These are phyloP conservation scores for Hedychridium roseum DNA, from an alignment of 2,888 invertebrate genomes.

Conservation along the genomic window DNA sequence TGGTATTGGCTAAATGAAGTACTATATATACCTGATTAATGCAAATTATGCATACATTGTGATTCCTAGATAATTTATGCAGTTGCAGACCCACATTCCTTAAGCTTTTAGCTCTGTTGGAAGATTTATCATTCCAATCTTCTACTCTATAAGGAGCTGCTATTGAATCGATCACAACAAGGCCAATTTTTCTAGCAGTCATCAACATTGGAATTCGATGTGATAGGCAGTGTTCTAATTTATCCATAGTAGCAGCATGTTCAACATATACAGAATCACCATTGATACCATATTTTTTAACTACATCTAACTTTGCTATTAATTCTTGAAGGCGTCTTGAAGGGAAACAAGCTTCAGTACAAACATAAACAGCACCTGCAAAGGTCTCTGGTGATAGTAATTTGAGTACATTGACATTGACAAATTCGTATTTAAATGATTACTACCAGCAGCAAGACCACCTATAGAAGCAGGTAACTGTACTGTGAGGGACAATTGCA, in stretches of 20 bases:
- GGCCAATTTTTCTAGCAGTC: slow-evolving; percentile 65
- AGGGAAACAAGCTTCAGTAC: slow-evolving; percentile 83
- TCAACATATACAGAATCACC: slow-evolving; percentile 73
- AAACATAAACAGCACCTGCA: slow-evolving; percentile 74
- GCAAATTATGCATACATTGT: slow-evolving; percentile 71
- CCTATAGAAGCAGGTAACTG: slow-evolving; percentile 68
- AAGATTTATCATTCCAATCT: slow-evolving; percentile 65
- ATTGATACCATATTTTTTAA: slow-evolving; percentile 51
- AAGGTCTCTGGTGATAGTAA: neutral
- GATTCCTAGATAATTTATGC: slow-evolving; percentile 66
- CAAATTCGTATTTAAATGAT: slow-evolving; percentile 7
- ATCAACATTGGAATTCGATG: slow-evolving; percentile 68
- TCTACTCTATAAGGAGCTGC: slow-evolving; percentile 74
- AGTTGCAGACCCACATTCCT: slow-evolving; percentile 68
- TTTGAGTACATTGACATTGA: neutral
- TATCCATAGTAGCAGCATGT: slow-evolving; percentile 69
- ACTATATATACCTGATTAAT: slow-evolving; percentile 83
- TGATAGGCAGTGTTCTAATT: slow-evolving; percentile 67
- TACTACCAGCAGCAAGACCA: slow-evolving; percentile 68
- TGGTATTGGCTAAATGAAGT: too few relatives aligned
- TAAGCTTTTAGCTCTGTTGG: slow-evolving; percentile 68
- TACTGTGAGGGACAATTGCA: slow-evolving; percentile 74
- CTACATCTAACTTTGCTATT: slow-evolving; percentile 55
- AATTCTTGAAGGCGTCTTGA: slow-evolving; percentile 72
- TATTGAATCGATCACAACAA: slow-evolving; percentile 78